Conservation (phyloP, 2,113 vertebrate species). For the Epinephelus moara region DNA sequence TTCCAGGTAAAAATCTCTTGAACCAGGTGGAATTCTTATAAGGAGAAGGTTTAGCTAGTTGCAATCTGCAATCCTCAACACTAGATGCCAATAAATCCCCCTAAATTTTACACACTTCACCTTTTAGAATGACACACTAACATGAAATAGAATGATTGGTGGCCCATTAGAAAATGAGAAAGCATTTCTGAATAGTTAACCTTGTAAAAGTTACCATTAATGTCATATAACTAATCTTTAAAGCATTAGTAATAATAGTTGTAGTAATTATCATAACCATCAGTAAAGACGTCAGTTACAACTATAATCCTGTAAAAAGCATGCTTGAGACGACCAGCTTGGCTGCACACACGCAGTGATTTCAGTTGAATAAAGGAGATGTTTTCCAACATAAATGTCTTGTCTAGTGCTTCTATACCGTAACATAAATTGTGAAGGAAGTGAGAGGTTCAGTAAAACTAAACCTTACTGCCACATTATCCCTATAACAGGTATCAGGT, state of each 20-base stretch:
- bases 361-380: not conserved
- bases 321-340: not conserved
- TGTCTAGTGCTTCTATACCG: not conserved
- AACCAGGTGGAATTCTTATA: too few species aligned
- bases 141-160: too few species aligned
- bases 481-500: not conserved
- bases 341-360: not conserved
- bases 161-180: too few species aligned
- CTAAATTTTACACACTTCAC: too few species aligned
- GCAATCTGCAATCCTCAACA: too few species aligned
- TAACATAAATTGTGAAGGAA: not conserved
- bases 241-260: not conserved
- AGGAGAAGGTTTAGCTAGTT: too few species aligned
- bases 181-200: too few species aligned
- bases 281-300: not conserved
- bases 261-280: not conserved
- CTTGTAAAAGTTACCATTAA: not conserved
- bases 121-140: too few species aligned
- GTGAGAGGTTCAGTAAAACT: not conserved
- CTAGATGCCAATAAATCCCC: too few species aligned
- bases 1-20: too few species aligned
- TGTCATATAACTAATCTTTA: not conserved
- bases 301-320: not conserved
- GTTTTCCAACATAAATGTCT: not conserved
- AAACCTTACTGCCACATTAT: not conserved